A percentile compares a stretch with the other conserved stretches of the same genome.
These are phyloP conservation scores for Myocastor coypus DNA, from an alignment of 2,113 vertebrate genomes.

Conservation along the genomic window DNA sequence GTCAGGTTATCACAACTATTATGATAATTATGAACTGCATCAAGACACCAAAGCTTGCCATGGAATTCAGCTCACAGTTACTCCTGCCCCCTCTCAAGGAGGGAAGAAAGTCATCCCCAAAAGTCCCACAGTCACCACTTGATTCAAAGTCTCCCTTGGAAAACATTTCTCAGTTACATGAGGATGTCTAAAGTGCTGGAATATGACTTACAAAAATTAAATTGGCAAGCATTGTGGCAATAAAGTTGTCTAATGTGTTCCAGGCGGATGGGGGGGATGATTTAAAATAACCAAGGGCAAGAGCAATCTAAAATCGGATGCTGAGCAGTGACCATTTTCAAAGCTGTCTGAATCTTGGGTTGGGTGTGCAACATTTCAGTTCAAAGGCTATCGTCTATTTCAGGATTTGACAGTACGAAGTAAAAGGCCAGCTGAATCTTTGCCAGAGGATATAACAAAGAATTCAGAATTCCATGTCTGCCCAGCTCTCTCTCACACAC, in stretches of 20 bases:
- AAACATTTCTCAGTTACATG: not conserved
- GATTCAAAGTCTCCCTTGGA: slow-evolving; percentile 30
- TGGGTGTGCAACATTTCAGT: slow-evolving; percentile 56
- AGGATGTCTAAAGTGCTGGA: slow-evolving; percentile 42
- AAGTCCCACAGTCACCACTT: not conserved
- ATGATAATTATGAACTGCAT: not conserved
- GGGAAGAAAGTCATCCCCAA: rapidly evolving
- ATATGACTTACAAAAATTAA: slow-evolving; percentile 82
- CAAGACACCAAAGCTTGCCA: not conserved
- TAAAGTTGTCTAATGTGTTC: slow-evolving; percentile 76
- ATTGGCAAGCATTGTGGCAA: slow-evolving; percentile 78
- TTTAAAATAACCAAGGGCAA: slow-evolving; percentile 73
- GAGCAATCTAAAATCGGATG: slow-evolving; percentile 51
- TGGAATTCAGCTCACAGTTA: not conserved
- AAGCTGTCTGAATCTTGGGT: slow-evolving; percentile 56
- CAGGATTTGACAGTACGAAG: slow-evolving; percentile 65
- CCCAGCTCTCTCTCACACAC: not conserved
- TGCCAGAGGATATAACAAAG: slow-evolving; percentile 72
- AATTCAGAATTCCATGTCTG: slow-evolving; percentile 61
- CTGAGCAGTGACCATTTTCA: slow-evolving; percentile 56
- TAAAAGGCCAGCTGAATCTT: slow-evolving; percentile 69
- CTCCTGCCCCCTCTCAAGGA: not conserved
- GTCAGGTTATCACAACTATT: not conserved
- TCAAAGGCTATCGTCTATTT: slow-evolving; percentile 72
- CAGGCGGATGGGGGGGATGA: slow-evolving; percentile 64